Conservation (phyloP, 2,113 vertebrate genomes). For the Spizaetus ornatus region DNA sequence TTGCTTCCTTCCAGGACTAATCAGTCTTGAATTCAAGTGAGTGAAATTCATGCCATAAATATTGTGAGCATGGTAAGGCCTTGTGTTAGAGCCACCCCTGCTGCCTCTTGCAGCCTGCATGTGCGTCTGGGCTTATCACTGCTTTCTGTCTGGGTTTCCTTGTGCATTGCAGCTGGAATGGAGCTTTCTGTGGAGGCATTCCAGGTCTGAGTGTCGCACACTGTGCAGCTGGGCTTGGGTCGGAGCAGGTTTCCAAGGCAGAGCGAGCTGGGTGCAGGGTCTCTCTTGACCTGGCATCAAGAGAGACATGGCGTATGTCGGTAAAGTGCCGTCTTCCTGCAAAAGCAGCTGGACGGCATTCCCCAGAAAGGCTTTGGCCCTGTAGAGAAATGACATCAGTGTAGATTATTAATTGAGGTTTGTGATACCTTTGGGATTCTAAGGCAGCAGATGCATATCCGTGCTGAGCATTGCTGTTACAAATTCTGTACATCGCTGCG, state of each 20-base stretch:
- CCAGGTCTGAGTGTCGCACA: not conserved
- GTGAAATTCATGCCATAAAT: not conserved
- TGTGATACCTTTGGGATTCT: not conserved
- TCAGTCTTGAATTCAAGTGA: not conserved
- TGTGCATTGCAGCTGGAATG: not conserved
- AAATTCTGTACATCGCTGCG: fast-evolving
- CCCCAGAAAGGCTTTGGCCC: not conserved
- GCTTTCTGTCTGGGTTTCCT: not conserved
- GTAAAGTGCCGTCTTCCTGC: not conserved
- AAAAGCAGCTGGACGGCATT: not conserved
- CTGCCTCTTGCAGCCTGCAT: not conserved
- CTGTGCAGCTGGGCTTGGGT: not conserved
- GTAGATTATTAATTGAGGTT: not conserved
- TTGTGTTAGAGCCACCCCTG: not conserved
- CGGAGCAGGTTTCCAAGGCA: not conserved
- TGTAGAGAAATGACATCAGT: not conserved
- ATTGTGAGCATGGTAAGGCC: not conserved
- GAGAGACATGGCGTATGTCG: not conserved
- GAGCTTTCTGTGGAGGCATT: not conserved
- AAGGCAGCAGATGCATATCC: not conserved
- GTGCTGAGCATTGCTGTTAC: fast-evolving
- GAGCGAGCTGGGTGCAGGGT: not conserved
- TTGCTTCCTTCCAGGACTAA: not conserved
- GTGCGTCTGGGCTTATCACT: not conserved
- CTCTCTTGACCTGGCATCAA: not conserved